These are phyloP conservation scores for Saguinus imperator DNA, from an alignment of 2,113 vertebrate species.

Conservation along the genomic window DNA sequence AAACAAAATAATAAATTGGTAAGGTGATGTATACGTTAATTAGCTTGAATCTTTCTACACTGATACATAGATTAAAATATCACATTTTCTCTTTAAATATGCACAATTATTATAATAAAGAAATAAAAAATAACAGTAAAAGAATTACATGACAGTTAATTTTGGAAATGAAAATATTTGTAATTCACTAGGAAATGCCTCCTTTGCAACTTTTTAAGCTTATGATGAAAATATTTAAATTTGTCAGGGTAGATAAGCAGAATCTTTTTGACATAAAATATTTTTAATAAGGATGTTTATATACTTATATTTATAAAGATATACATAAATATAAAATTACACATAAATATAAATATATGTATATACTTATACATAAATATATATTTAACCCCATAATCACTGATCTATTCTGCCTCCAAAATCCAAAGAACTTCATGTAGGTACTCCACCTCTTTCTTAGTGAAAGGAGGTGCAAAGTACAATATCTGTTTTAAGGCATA, in stretches of 20 bases:
- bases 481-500: not conserved
- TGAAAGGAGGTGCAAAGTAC: not conserved
- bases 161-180: slow-evolving; percentile 30
- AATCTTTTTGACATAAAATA: not conserved
- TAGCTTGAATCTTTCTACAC: too few species aligned
- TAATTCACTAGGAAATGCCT: not conserved
- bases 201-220: not conserved
- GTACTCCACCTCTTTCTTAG: not conserved
- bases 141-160: not conserved
- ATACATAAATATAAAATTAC: too few species aligned
- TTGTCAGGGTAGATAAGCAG: not conserved
- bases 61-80: not conserved
- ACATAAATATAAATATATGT: too few species aligned
- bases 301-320: too few species aligned
- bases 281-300: not conserved
- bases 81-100: not conserved
- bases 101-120: not conserved
- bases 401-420: not conserved
- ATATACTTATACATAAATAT: not conserved
- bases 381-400: not conserved
- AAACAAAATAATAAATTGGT: too few species aligned
- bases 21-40: too few species aligned
- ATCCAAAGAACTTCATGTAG: not conserved
- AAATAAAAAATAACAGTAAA: not conserved
- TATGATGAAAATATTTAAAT: slow-evolving; percentile 23